phyloP scores from a whole-genome alignment of 2,888 invertebrate species.

The Choreutis nemorana region DNA sequence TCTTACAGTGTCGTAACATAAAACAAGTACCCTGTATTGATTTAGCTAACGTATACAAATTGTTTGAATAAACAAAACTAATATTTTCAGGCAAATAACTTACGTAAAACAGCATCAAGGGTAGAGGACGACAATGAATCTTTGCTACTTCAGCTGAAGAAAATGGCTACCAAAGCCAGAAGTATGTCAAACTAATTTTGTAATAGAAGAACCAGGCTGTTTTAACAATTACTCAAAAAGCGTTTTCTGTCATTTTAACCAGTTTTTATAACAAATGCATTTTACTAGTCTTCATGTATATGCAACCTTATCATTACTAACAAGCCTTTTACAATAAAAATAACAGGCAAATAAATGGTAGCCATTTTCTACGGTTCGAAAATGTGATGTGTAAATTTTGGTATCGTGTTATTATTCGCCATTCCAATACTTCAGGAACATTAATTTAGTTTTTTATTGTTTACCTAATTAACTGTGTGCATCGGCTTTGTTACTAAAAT shows the following conservation, averaged over 20 bases:
- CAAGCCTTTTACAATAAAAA: slow-evolving; percentile 29
- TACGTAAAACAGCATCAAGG: slow-evolving; percentile 88
- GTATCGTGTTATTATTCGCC: slow-evolving; percentile 5
- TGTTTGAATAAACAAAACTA: slow-evolving; percentile 38
- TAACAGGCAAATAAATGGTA: slow-evolving; percentile 48
- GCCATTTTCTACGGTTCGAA: slow-evolving; percentile 65
- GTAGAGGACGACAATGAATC: slow-evolving; percentile 98
- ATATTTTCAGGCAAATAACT: slow-evolving; percentile 80
- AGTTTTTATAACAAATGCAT: too few relatives aligned
- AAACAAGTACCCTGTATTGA: slow-evolving; percentile 6
- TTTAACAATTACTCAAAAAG: too few relatives aligned
- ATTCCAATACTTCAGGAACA: too few relatives aligned
- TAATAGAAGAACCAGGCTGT: slow-evolving; percentile 41
- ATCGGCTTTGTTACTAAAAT: too few relatives aligned
- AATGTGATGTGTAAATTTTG: slow-evolving; percentile 15
- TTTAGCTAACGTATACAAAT: slow-evolving; percentile 14
- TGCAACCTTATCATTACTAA: slow-evolving; percentile 38
- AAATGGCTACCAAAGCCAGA: slow-evolving; percentile 90
- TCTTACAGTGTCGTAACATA: slow-evolving; percentile 19
- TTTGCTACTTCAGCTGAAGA: slow-evolving; percentile 93
- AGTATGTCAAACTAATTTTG: slow-evolving; percentile 68
- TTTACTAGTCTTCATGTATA: too few relatives aligned
- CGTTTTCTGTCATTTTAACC: slow-evolving; percentile 7
- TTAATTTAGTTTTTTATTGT: too few relatives aligned
- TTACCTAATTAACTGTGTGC: too few relatives aligned